Evolutionary conservation across 2,797 vertebrate genomes (phyloP).

Genomic region (Neosilurus hyrtlii): DNA sequence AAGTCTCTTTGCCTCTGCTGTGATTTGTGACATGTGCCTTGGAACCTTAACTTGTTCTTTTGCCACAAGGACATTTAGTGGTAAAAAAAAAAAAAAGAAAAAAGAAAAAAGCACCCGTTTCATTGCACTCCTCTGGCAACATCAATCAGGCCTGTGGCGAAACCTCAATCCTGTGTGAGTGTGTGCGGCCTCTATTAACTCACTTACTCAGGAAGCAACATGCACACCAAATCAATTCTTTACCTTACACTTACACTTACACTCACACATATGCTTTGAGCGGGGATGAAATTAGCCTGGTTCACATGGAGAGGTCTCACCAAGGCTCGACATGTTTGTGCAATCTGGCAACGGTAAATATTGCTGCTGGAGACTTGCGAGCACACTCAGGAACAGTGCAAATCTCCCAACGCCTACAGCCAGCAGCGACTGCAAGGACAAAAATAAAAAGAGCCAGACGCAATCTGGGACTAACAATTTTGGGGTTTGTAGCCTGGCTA

Average conservation of each 20-base stretch:
- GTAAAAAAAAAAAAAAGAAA: slow-evolving; percentile 27
- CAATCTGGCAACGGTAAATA: slow-evolving; percentile 53
- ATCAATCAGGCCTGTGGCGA: slow-evolving; percentile 54
- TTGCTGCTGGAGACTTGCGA: slow-evolving; percentile 26
- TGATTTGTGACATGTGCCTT: slow-evolving; percentile 41
- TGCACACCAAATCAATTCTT: slow-evolving; percentile 26
- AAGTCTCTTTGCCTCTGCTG: slow-evolving; percentile 8
- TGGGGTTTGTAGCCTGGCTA: slow-evolving; percentile 32
- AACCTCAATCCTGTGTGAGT: slow-evolving; percentile 38
- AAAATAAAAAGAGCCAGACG: slow-evolving; percentile 11
- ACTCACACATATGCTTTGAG: slow-evolving; percentile 28
- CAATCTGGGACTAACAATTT: slow-evolving; percentile 43
- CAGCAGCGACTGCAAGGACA: background rate
- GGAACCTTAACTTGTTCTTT: slow-evolving; percentile 38
- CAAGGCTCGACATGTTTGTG: slow-evolving; percentile 53
- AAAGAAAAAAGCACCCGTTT: slow-evolving; percentile 33
- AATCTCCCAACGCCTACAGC: slow-evolving; percentile 13
- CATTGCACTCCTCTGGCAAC: slow-evolving; percentile 45
- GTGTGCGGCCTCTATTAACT: slow-evolving; percentile 47
- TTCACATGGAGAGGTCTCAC: slow-evolving; percentile 43
- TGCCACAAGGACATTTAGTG: slow-evolving; percentile 45
- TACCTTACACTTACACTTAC: slow-evolving; percentile 22
- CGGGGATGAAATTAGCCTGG: slow-evolving; percentile 48
- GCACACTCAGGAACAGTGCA: slow-evolving; percentile 18
- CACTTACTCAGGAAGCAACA: slow-evolving; percentile 46